Evolutionary conservation across 2,797 vertebrate species (phyloP).

Genomic region (Chaetophractus vellerosus): DNA sequence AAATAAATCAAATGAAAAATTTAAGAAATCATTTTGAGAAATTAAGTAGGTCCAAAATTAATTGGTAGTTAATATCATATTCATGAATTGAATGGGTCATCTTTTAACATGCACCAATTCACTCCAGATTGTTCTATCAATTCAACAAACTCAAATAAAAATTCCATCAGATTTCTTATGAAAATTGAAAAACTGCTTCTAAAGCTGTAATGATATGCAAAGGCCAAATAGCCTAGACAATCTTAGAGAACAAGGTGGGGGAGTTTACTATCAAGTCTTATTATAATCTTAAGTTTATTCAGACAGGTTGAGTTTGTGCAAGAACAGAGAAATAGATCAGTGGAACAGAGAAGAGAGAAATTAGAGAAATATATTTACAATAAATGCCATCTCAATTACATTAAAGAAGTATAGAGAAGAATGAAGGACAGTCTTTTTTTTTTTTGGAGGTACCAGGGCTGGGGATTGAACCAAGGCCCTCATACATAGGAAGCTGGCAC

Average conservation of each 20-base stretch:
- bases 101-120: background rate
- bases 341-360: background rate
- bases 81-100: background rate
- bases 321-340: background rate
- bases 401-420: background rate
- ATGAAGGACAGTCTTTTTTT: background rate
- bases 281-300: background rate
- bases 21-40: conserved; percentile 30
- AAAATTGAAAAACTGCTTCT: background rate
- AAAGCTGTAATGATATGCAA: background rate
- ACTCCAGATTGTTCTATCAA: background rate
- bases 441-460: too few species aligned
- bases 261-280: background rate
- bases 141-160: conserved; percentile 20
- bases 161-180: background rate
- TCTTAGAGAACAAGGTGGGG: background rate
- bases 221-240: background rate
- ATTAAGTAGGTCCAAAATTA: background rate
- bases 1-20: conserved; percentile 1
- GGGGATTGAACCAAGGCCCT: too few species aligned
- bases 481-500: too few species aligned
- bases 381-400: background rate
- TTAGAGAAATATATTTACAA: background rate
- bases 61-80: conserved; percentile 6
- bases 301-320: background rate